A percentile compares a stretch with the other conserved stretches of the same genome.
phyloP scores from a whole-genome alignment of 2,797 vertebrate genomes.

The Psittacula echo region DNA sequence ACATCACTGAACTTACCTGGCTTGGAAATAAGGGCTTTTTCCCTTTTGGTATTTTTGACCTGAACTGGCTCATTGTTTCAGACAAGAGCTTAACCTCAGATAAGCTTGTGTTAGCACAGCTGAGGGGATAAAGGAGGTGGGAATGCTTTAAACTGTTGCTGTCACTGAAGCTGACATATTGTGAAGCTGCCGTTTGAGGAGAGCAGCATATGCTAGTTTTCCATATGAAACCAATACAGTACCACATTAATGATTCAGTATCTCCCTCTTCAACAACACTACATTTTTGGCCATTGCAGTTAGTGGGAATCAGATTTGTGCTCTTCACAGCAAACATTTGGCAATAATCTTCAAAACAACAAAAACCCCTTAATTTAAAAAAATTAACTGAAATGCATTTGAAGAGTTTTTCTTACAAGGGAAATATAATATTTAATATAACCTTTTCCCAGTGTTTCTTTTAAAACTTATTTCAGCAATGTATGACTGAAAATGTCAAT shows the following conservation, averaged over 20 bases:
- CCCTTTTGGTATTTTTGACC: not conserved
- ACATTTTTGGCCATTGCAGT: not conserved
- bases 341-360: not conserved
- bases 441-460: not conserved
- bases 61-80: not conserved
- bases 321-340: not conserved
- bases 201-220: not conserved
- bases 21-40: not conserved
- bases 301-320: not conserved
- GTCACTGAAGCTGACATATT: not conserved
- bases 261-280: not conserved
- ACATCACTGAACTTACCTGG: not conserved
- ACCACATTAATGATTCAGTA: not conserved
- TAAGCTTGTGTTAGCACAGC: not conserved
- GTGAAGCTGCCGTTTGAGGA: not conserved
- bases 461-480: not conserved
- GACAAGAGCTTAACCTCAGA: not conserved
- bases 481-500: not conserved
- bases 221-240: not conserved
- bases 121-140: not conserved
- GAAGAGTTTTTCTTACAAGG: not conserved
- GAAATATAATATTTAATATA: not conserved
- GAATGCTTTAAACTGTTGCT: not conserved
- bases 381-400: not conserved
- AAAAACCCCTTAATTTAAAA: accelerated